Percentiles rank a stretch among this genome's conserved stretches.
phyloP scores from a whole-genome alignment of 2,888 invertebrate species.

The Poecilus cupreus region DNA sequence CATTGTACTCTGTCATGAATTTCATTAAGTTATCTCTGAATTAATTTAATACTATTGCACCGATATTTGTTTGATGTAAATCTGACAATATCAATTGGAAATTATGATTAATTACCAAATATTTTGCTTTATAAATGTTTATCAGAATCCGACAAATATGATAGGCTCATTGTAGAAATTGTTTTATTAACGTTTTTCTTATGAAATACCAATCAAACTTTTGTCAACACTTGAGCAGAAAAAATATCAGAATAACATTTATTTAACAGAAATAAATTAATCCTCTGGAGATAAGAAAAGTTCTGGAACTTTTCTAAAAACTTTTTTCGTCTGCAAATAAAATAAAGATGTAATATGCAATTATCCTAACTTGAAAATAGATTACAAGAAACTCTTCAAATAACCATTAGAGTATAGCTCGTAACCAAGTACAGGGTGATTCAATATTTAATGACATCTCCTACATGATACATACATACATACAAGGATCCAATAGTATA shows the following conservation, averaged over 20 bases:
- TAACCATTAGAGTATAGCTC: not conserved
- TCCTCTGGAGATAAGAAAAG: conserved; percentile 17
- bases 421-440: no score
- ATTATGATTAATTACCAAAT: not conserved
- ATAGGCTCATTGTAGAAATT: no score
- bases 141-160: no score
- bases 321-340: not conserved
- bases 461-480: no score
- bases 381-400: conserved; percentile 13
- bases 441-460: no score
- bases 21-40: conserved; percentile 4
- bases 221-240: no score
- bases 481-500: no score
- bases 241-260: not conserved
- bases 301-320: not conserved
- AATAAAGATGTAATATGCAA: conserved; percentile 32
- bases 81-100: not conserved
- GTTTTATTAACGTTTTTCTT: no score
- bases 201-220: no score
- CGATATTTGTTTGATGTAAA: not conserved
- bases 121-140: not conserved
- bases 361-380: conserved; percentile 36
- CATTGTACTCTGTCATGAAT: not conserved
- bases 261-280: conserved; percentile 22
- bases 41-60: not conserved